phyloP scores from a whole-genome alignment of 1,140 invertebrate species.

The Coenobita brevimanus region DNA sequence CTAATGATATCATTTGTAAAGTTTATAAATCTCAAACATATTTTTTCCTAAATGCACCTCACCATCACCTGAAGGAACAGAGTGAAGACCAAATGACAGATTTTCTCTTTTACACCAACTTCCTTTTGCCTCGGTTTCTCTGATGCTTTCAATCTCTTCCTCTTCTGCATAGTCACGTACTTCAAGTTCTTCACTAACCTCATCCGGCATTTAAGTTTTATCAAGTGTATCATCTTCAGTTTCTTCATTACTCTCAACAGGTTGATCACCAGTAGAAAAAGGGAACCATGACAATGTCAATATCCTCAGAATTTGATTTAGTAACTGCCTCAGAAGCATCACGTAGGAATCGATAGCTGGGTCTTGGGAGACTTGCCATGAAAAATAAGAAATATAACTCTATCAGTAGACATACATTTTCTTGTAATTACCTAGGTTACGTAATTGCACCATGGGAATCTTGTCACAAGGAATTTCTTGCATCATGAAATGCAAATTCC shows the following conservation, averaged over 20 bases:
- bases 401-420: neutral
- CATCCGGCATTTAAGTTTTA: neutral
- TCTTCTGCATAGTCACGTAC: constrained; percentile 18
- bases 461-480: neutral
- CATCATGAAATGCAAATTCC: neutral
- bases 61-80: too few species aligned
- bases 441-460: neutral
- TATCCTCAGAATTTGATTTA: constrained; percentile 33
- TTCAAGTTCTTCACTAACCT: constrained; percentile 29
- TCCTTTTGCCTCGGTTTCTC: neutral
- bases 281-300: constrained; percentile 28
- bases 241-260: constrained; percentile 20
- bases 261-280: too few species aligned
- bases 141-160: too few species aligned
- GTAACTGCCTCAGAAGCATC: constrained; percentile 33
- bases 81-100: constrained; percentile 22
- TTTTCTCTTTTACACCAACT: constrained; percentile 33
- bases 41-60: constrained; percentile 5
- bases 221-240: constrained; percentile 19
- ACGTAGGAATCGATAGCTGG: constrained; percentile 24
- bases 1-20: neutral
- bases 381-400: neutral
- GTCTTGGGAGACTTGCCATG: neutral
- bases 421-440: neutral
- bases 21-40: constrained; percentile 5